Conservation (phyloP, 2,797 vertebrate species). For the Eulemur mongoz region DNA sequence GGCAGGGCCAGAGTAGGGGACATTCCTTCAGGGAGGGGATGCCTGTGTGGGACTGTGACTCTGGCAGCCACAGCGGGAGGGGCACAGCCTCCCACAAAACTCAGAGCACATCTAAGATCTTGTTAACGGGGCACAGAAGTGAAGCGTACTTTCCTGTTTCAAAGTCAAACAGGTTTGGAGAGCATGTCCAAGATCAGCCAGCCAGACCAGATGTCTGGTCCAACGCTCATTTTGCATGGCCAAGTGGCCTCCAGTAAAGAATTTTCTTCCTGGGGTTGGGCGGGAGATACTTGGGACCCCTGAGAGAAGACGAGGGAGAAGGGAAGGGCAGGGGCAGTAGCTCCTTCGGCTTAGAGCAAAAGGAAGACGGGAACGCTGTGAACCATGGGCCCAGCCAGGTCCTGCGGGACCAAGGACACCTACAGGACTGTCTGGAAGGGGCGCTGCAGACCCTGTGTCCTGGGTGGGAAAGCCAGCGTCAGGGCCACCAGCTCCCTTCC, state of each 20-base stretch:
- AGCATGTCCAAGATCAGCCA: background rate
- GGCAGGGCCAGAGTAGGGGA: background rate
- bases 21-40: background rate
- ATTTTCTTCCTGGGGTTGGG: background rate
- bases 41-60: background rate
- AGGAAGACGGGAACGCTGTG: background rate
- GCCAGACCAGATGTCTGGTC: background rate
- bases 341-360: background rate
- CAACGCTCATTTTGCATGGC: background rate
- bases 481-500: background rate
- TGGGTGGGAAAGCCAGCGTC: background rate
- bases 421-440: fast-evolving
- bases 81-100: background rate
- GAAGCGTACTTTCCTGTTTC: background rate
- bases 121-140: background rate
- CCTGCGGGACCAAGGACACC: background rate
- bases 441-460: background rate
- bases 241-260: background rate
- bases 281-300: background rate
- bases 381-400: background rate
- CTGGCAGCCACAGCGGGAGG: background rate
- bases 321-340: background rate
- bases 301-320: background rate
- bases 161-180: background rate
- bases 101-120: background rate